Percentiles rank a stretch among this genome's conserved stretches.
phyloP scores from a whole-genome alignment of 2,113 vertebrate genomes.

The Coregonus clupeaformis region DNA sequence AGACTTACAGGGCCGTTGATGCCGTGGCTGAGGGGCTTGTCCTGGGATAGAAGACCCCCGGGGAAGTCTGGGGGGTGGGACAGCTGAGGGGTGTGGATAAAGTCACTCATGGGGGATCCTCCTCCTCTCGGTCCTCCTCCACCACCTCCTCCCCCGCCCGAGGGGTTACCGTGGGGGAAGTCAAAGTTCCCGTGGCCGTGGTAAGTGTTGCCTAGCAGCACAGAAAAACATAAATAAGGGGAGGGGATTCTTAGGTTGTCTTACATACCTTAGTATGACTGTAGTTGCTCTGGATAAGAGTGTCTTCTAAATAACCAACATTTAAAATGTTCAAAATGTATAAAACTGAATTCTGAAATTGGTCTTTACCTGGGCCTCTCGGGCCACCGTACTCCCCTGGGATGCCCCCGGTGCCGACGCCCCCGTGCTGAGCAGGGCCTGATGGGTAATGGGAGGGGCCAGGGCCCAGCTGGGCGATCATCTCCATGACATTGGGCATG shows the following conservation, averaged over 20 bases:
- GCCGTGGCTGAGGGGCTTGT: slow-evolving; percentile 92
- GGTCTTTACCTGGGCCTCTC: slow-evolving; percentile 79
- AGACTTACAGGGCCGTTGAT: slow-evolving; percentile 94
- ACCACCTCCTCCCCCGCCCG: slow-evolving; percentile 71
- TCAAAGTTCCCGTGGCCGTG: slow-evolving; percentile 96
- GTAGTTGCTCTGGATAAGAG: too few relatives aligned
- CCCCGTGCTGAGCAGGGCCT: slow-evolving; percentile 82
- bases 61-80: slow-evolving; percentile 96
- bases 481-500: slow-evolving; percentile 99
- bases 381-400: slow-evolving; percentile 81
- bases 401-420: slow-evolving; percentile 63
- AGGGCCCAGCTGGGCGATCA: slow-evolving; percentile 90
- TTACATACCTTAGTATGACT: too few relatives aligned
- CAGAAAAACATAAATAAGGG: slow-evolving; percentile 28
- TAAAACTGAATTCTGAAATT: not conserved
- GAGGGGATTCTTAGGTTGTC: too few relatives aligned
- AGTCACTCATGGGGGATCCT: slow-evolving; percentile 90
- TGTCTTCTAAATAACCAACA: too few relatives aligned
- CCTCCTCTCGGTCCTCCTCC: slow-evolving; percentile 33
- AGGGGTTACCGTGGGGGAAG: slow-evolving; percentile 91
- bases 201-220: slow-evolving; percentile 88
- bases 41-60: slow-evolving; percentile 87
- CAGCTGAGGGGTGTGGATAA: slow-evolving; percentile 97
- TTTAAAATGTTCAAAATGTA: too few relatives aligned
- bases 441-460: slow-evolving; percentile 90